Conservation (phyloP, 2,888 invertebrate species). For the Cheilosia impressa region DNA sequence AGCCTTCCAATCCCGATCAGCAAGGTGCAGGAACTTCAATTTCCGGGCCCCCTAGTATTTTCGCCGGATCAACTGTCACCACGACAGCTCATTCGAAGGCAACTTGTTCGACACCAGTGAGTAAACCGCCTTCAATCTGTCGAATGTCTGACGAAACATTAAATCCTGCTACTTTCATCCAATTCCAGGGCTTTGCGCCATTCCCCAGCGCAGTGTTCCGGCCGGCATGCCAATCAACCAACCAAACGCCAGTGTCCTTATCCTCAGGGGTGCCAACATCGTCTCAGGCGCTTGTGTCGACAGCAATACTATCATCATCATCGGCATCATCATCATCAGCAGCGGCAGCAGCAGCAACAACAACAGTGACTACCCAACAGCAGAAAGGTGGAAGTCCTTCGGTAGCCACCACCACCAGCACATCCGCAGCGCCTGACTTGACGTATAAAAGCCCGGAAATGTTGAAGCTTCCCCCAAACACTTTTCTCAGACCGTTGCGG, state of each 20-base stretch:
- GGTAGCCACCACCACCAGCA: conserved; percentile 39
- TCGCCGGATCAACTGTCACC: conserved; percentile 22
- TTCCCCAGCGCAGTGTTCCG: conserved; percentile 31
- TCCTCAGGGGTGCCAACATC: conserved; percentile 9
- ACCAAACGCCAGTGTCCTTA: conserved; percentile 16
- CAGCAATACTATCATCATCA: background rate
- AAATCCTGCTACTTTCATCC: conserved; percentile 25
- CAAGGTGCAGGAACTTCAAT: conserved; percentile 38
- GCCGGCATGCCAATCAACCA: conserved; percentile 31
- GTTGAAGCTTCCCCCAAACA: conserved; percentile 80
- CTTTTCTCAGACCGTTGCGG: conserved; percentile 80
- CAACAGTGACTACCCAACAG: conserved; percentile 43
- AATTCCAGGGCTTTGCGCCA: conserved; percentile 53
- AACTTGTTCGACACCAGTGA: conserved; percentile 46
- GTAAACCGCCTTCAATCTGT: conserved; percentile 46
- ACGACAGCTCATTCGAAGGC: conserved; percentile 24
- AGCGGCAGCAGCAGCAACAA: conserved; percentile 22
- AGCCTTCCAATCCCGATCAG: conserved; percentile 20
- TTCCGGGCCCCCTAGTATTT: conserved; percentile 14
- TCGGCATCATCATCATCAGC: conserved; percentile 36
- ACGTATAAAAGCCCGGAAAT: conserved; percentile 76
- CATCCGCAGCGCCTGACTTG: conserved; percentile 33
- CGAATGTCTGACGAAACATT: conserved; percentile 27
- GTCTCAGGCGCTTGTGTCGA: background rate
- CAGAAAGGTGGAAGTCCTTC: conserved; percentile 38